A percentile compares a stretch with the other conserved stretches of the same genome.
Conservation (phyloP, 2,888 invertebrate species). For the Microdon myrmicae region DNA sequence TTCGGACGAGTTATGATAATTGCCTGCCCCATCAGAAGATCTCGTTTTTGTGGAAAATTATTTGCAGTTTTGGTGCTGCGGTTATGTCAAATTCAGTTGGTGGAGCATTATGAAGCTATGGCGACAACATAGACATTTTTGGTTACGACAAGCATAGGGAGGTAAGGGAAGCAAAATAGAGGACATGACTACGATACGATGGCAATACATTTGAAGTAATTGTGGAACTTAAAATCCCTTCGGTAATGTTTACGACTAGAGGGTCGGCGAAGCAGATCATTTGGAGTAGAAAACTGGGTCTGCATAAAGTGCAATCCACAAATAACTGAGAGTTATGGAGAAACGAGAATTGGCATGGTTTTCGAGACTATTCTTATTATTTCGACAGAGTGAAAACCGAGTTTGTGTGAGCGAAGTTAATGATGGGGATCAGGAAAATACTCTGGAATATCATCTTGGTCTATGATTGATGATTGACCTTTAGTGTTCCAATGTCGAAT, state of each 20-base stretch:
- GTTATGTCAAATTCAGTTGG: slow-evolving; percentile 41
- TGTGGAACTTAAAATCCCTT: slow-evolving; percentile 37
- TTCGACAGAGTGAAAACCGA: no score
- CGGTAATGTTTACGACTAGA: slow-evolving; percentile 28
- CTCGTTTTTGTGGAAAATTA: slow-evolving; percentile 21
- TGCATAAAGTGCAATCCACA: slow-evolving; percentile 36
- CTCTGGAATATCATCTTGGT: no score
- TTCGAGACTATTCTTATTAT: no score
- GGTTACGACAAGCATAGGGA: no score
- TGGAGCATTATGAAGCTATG: slow-evolving; percentile 12
- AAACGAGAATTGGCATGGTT: no score
- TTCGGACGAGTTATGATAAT: slow-evolving; percentile 50
- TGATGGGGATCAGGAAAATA: no score
- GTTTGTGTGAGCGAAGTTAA: no score
- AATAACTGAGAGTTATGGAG: slow-evolving; percentile 34
- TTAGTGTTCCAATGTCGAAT: no score
- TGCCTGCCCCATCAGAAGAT: slow-evolving; percentile 28
- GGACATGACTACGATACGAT: slow-evolving; percentile 4
- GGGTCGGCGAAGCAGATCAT: slow-evolving; percentile 6
- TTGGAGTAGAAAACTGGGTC: slow-evolving; percentile 1
- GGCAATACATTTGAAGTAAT: slow-evolving; percentile 38
- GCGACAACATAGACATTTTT: slow-evolving; percentile 22
- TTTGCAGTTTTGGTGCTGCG: slow-evolving; percentile 38
- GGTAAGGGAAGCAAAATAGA: slow-evolving; percentile 8
- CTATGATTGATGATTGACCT: no score